Evolutionary conservation across 2,888 invertebrate species (phyloP).

Genomic region (Microctonus brassicae): DNA sequence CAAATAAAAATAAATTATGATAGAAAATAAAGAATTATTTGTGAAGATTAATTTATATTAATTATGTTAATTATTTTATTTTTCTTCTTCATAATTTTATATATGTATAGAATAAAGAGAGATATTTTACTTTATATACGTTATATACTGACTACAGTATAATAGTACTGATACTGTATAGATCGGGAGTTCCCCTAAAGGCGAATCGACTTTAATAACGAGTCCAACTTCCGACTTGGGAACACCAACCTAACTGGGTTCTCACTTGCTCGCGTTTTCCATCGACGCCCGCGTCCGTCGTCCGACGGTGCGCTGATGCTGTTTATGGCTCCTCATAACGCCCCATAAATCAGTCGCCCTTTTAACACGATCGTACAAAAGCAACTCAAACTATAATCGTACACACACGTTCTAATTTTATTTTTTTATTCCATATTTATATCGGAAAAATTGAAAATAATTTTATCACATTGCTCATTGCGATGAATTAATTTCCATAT

Average conservation of each 20-base stretch:
- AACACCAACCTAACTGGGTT: slow-evolving; percentile 48
- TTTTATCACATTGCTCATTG: neutral
- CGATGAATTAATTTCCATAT: neutral
- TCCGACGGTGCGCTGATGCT: slow-evolving; percentile 59
- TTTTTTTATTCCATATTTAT: slow-evolving; percentile 1
- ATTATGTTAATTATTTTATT: neutral
- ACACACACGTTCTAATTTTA: neutral
- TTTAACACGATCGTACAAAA: slow-evolving; percentile 45
- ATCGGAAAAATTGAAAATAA: slow-evolving; percentile 8
- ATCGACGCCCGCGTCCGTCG: slow-evolving; percentile 18
- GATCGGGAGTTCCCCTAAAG: slow-evolving; percentile 36
- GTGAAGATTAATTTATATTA: neutral
- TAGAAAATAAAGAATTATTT: too few species aligned
- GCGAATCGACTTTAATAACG: slow-evolving; percentile 58
- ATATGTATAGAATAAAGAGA: neutral
- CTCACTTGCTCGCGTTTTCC: slow-evolving; percentile 65
- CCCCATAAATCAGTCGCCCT: slow-evolving; percentile 72
- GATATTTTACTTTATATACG: too few species aligned
- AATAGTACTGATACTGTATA: neutral
- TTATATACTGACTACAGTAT: too few species aligned
- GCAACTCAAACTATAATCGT: slow-evolving; percentile 13
- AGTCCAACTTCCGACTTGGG: slow-evolving; percentile 55
- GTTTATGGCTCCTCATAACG: slow-evolving; percentile 73
- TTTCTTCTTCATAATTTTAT: too few species aligned
- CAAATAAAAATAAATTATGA: too few species aligned